Evolutionary conservation across 2,888 invertebrate genomes (phyloP).

Genomic region (Plutella xylostella): DNA sequence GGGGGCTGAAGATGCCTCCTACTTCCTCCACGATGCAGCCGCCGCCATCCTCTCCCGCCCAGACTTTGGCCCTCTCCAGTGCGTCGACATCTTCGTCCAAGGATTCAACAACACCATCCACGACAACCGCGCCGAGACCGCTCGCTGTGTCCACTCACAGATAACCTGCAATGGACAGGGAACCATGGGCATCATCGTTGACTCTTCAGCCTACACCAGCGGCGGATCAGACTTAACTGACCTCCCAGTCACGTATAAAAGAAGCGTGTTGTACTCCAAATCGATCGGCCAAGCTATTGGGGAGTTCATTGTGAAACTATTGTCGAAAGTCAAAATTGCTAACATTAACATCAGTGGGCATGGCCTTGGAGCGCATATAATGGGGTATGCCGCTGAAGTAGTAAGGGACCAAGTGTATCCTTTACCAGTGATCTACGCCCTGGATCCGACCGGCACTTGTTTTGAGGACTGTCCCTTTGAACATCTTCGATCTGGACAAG

Average conservation of each 20-base stretch:
- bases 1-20: neutral
- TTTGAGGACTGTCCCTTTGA: neutral
- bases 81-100: constrained; percentile 1
- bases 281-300: constrained; percentile 1
- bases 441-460: constrained; percentile 1
- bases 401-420: neutral
- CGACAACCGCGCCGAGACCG: neutral
- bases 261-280: neutral
- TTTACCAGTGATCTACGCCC: neutral
- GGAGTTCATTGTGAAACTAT: neutral
- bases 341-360: neutral
- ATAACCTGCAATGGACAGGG: neutral
- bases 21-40: neutral
- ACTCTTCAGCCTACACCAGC: neutral
- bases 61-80: neutral
- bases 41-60: neutral
- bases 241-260: neutral
- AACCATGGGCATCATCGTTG: neutral
- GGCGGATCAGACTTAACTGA: too few relatives aligned
- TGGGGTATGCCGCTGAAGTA: neutral
- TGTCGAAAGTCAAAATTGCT: neutral
- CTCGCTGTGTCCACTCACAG: neutral
- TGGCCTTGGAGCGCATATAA: constrained; percentile 4
- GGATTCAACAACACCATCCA: neutral
- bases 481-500: constrained; percentile 1